These are phyloP conservation scores for Acromyrmex charruanus DNA, from an alignment of 1,140 invertebrate species.

Conservation along the genomic window DNA sequence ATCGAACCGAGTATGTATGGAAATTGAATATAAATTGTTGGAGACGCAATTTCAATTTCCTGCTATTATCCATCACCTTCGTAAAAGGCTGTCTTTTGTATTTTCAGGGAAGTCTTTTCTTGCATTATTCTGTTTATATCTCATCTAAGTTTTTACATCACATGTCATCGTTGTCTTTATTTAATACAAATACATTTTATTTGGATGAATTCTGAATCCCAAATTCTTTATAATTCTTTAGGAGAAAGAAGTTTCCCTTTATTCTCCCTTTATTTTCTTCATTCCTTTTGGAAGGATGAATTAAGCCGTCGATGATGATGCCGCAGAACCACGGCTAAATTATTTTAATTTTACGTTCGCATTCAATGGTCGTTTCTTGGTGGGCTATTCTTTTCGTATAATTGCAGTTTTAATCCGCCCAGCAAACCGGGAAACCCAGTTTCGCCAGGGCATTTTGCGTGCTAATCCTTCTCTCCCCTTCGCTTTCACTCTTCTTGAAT, in stretches of 20 bases:
- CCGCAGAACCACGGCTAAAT: slow-evolving; percentile 66
- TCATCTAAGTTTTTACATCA: not conserved
- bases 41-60: slow-evolving; percentile 8
- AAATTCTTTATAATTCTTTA: slow-evolving; percentile 26
- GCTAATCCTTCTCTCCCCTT: slow-evolving; percentile 45
- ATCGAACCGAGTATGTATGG: not conserved
- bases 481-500: slow-evolving; percentile 6
- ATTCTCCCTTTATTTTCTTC: not conserved
- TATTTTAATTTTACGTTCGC: slow-evolving; percentile 78
- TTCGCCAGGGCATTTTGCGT: slow-evolving; percentile 60
- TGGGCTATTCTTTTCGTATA: slow-evolving; percentile 78
- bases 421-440: slow-evolving; percentile 73
- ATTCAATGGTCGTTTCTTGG: slow-evolving; percentile 74
- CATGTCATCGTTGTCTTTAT: slow-evolving; percentile 8
- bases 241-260: not conserved
- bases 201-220: slow-evolving; percentile 1
- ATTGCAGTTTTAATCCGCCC: slow-evolving; percentile 82
- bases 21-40: slow-evolving; percentile 47
- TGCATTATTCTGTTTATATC: not conserved
- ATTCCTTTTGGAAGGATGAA: not conserved
- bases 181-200: slow-evolving; percentile 31
- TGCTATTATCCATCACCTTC: slow-evolving; percentile 5
- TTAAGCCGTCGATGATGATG: slow-evolving; percentile 25
- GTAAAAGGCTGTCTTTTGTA: not conserved
- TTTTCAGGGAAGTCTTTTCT: not conserved